phyloP scores from a whole-genome alignment of 2,888 invertebrate species.

The Amblyteles armatorius region DNA sequence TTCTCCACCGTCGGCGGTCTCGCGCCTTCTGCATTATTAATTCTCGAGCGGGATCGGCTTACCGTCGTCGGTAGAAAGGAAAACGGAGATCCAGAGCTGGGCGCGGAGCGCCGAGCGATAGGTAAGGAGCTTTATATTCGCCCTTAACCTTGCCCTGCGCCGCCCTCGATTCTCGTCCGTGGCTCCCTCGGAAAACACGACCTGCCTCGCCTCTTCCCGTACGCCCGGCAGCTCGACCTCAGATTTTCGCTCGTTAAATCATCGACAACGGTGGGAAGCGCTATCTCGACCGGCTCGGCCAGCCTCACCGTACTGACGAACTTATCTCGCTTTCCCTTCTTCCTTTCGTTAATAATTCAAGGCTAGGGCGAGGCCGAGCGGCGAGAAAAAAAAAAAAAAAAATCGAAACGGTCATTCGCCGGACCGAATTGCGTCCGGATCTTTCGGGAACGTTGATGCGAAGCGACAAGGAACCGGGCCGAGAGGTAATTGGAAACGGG shows the following conservation, averaged over 20 bases:
- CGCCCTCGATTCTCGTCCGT: constrained; percentile 42
- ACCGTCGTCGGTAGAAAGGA: constrained; percentile 44
- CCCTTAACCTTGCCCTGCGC: constrained; percentile 30
- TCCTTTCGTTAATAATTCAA: constrained; percentile 56
- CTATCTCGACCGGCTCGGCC: neutral
- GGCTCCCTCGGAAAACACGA: neutral
- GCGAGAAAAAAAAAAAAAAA: neutral
- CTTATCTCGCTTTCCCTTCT: constrained; percentile 16
- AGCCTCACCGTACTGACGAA: constrained; percentile 11
- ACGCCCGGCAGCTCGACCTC: constrained; percentile 26
- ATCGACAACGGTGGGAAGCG: constrained; percentile 28
- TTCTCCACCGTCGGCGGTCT: constrained; percentile 37
- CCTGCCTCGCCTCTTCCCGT: constrained; percentile 2
- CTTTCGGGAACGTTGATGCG: constrained; percentile 45
- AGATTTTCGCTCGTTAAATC: constrained; percentile 64
- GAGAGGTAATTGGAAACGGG: neutral
- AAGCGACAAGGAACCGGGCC: constrained; percentile 7
- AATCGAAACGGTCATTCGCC: constrained; percentile 30
- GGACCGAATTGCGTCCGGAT: constrained; percentile 29
- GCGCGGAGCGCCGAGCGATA: neutral
- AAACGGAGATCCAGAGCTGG: constrained; percentile 42
- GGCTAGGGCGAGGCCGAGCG: neutral
- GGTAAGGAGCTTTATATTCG: constrained; percentile 12
- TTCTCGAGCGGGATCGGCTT: constrained; percentile 44
- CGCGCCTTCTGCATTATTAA: constrained; percentile 65